Conservation (phyloP, 1,140 invertebrate species). For the Hydropsyche tenuis region DNA sequence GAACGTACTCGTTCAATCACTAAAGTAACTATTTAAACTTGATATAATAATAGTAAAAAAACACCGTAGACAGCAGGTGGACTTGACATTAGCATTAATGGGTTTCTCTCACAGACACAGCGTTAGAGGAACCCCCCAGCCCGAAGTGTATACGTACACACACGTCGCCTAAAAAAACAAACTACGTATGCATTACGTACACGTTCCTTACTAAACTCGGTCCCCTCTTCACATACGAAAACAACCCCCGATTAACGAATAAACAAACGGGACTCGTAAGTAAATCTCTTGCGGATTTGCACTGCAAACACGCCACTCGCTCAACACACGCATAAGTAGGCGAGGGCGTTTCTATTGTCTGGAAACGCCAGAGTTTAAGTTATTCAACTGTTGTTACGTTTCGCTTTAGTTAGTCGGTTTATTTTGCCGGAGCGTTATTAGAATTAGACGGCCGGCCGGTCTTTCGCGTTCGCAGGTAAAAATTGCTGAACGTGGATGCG, state of each 20-base stretch:
- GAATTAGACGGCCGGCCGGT: background rate
- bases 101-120: slow-evolving; percentile 11
- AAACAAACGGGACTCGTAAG: background rate
- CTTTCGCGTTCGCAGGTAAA: slow-evolving; percentile 1
- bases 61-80: slow-evolving; percentile 3
- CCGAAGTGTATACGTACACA: too few relatives aligned
- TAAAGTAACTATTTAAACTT: too few relatives aligned
- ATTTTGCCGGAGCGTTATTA: too few relatives aligned
- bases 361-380: too few relatives aligned
- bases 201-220: background rate
- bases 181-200: slow-evolving; percentile 18
- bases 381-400: too few relatives aligned
- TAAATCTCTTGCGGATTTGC: too few relatives aligned
- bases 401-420: too few relatives aligned
- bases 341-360: too few relatives aligned
- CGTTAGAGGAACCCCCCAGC: background rate
- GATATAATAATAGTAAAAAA: background rate
- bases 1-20: too few relatives aligned
- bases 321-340: too few relatives aligned
- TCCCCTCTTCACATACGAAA: background rate
- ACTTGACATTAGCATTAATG: slow-evolving; percentile 17
- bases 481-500: slow-evolving; percentile 4
- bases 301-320: too few relatives aligned
- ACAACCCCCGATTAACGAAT: slow-evolving; percentile 9
- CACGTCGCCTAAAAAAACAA: background rate